Evolutionary conservation across 1,140 invertebrate species (phyloP), one percentile per base, ranked within the genome.

Genomic region (Epicauta chinensis): DNA sequence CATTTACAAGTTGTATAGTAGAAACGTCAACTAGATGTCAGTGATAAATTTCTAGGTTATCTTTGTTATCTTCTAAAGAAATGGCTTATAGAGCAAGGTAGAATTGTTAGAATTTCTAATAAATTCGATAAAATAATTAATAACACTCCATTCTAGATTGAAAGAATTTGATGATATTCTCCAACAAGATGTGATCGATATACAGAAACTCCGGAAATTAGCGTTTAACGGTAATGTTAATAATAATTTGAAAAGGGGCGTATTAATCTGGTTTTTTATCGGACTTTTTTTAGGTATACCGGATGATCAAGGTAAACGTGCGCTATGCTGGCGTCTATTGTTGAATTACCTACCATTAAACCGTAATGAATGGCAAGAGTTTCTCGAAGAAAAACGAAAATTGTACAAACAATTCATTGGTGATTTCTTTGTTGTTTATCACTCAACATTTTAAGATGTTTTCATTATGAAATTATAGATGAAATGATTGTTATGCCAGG

Each of bases 391-490:
- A 50, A 89, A 91, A 66, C 75, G 89, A 55, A 76, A 83, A 55
- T 73, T 91, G 1, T 93, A 93, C 67, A 79, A 80, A 54, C 87
- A 90, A 59, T 93, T 94, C 70, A 86, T 95, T 39, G 82, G 88
- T 83, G 76, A 76, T 59, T n/a, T n/a, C 23, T 5, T 23, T 23
- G 4, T 23, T 23, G 7, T 23, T 23, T 29, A 15, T 14, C 29
- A 45, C 4, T 30, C 2, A 10, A 31, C 10, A 9, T 45, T 37
- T 16, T 51, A 5, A 15, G 31, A 15, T 14, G 35, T 23, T 36
- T 12, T 15, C 29, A 38, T 30, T 23, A 14, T 13, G 12, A 3
- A 3, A 12, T 53, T 58, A 11, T 42, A 87, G 87, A 89, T 64
- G 89, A 91, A 72, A 83, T 91, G 57, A 86, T 91, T 47, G 81